These are phyloP conservation scores for Eutrigla gurnardus DNA, from an alignment of 2,797 vertebrate species.

Conservation along the genomic window DNA sequence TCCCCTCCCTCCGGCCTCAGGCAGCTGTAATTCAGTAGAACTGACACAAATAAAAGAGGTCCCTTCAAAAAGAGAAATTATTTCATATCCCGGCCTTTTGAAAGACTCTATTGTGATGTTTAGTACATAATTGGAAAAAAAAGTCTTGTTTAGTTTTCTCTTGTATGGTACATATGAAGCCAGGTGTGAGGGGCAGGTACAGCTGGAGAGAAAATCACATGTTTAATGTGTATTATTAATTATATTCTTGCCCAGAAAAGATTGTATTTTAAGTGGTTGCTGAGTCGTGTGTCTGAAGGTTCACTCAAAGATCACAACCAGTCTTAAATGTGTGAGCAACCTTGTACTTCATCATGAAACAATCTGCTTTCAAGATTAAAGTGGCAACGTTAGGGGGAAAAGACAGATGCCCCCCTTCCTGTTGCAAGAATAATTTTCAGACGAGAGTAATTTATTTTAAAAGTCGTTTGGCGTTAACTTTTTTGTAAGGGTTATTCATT, in stretches of 20 bases:
- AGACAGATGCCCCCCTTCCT: not conserved
- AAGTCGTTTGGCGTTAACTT: not conserved
- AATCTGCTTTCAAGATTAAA: not conserved
- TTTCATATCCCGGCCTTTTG: slow-evolving; percentile 23
- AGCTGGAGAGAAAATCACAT: not conserved
- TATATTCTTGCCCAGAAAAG: slow-evolving; percentile 1
- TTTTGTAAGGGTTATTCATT: slow-evolving; percentile 1
- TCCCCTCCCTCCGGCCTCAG: slow-evolving; percentile 9
- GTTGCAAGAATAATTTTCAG: not conserved
- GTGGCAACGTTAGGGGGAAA: not conserved
- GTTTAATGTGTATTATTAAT: not conserved
- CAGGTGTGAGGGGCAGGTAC: not conserved
- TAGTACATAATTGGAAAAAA: not conserved
- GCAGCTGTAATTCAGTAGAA: slow-evolving; percentile 30
- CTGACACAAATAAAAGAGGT: slow-evolving; percentile 10
- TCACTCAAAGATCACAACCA: not conserved
- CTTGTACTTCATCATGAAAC: not conserved
- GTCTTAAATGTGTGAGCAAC: not conserved
- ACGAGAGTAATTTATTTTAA: not conserved
- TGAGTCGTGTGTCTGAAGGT: not conserved
- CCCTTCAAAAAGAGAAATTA: slow-evolving; percentile 6
- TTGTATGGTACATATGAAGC: too few species aligned
- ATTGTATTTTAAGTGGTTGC: not conserved
- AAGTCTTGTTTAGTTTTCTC: not conserved
- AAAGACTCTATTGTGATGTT: slow-evolving; percentile 1